Conservation (phyloP, 2,888 invertebrate species). For the Bimastos eiseni region DNA sequence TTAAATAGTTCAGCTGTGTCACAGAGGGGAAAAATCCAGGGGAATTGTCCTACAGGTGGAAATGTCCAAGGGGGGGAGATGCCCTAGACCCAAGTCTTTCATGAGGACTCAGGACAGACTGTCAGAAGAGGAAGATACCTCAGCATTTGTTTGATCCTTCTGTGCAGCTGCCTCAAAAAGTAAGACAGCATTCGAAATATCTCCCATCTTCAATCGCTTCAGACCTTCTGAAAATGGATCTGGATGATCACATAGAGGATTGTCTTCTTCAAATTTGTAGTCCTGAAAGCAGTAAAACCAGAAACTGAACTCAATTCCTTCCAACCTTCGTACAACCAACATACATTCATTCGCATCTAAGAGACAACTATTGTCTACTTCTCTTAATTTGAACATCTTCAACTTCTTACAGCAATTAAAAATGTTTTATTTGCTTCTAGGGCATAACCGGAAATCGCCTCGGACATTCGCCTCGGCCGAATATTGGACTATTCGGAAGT, state of each 20-base stretch:
- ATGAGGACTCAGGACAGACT: too few species aligned
- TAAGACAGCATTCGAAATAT: conserved; percentile 90
- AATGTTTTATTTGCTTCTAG: too few species aligned
- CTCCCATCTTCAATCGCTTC: conserved; percentile 79
- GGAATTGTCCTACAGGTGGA: too few species aligned
- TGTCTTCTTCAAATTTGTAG: conserved; percentile 80
- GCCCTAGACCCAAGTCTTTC: too few species aligned
- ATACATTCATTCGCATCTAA: neutral
- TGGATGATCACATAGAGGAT: conserved; percentile 72
- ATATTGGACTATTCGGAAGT: too few species aligned
- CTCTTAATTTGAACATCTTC: too few species aligned
- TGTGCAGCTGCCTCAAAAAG: conserved; percentile 89
- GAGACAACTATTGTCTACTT: neutral
- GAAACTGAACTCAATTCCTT: neutral
- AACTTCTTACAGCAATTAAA: too few species aligned
- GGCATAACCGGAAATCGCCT: too few species aligned
- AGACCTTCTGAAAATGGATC: conserved; percentile 86
- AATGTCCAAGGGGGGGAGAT: too few species aligned
- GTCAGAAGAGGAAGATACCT: neutral
- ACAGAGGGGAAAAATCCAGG: too few species aligned
- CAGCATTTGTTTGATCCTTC: conserved; percentile 51
- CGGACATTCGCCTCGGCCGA: too few species aligned
- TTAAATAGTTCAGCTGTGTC: too few species aligned
- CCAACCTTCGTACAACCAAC: neutral
- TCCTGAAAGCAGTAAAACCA: conserved; percentile 64